Conservation (phyloP, 1,140 invertebrate genomes). For the Solenopsis invicta region DNA sequence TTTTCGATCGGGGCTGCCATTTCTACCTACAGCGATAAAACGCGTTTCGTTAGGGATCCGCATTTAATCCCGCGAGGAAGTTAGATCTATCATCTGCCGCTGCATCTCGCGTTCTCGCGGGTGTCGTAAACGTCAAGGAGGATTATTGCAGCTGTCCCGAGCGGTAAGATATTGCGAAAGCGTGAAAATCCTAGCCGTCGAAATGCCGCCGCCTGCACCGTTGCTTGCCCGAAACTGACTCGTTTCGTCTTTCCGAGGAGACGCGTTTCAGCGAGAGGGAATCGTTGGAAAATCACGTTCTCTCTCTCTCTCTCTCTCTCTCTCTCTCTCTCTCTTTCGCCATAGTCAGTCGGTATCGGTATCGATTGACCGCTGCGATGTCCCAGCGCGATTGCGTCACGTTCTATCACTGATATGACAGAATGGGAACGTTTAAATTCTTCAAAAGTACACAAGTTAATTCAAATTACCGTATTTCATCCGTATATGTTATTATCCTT, state of each 20-base stretch:
- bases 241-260: conserved; percentile 37
- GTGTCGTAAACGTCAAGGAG: conserved; percentile 55
- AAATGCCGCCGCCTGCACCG: conserved; percentile 19
- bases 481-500: not conserved
- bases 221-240: conserved; percentile 18
- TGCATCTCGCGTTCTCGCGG: conserved; percentile 40
- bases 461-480: not conserved
- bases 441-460: not conserved
- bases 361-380: conserved; percentile 73
- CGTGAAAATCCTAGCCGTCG: conserved; percentile 50
- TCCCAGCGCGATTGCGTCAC: conserved; percentile 21
- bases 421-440: not conserved
- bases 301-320: not conserved
- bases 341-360: conserved; percentile 64
- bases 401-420: not conserved
- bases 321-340: conserved; percentile 23
- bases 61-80: conserved; percentile 50
- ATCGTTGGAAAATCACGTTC: conserved; percentile 66
- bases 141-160: conserved; percentile 57
- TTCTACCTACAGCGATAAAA: conserved; percentile 32
- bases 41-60: conserved; percentile 47
- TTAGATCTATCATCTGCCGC: conserved; percentile 52
- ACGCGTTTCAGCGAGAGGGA: conserved; percentile 16
- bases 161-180: conserved; percentile 49
- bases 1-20: conserved; percentile 15